These are phyloP conservation scores for Mus minutoides DNA, from an alignment of 2,797 vertebrate genomes.

Conservation along the genomic window DNA sequence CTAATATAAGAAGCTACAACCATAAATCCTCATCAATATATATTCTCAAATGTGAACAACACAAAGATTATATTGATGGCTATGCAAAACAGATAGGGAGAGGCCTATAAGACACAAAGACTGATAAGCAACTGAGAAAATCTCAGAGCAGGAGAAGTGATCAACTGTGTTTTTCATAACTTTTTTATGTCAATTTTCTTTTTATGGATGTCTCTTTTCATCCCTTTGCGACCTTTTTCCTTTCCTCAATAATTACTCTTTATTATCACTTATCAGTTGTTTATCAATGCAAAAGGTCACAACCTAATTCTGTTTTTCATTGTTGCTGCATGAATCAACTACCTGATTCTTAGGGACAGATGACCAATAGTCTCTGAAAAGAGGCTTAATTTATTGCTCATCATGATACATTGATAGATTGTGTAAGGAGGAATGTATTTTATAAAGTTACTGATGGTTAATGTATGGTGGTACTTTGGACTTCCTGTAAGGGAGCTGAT, in stretches of 20 bases:
- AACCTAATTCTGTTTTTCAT: neutral
- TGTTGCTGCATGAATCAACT: neutral
- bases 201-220: neutral
- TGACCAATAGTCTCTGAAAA: neutral
- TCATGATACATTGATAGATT: neutral
- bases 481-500: neutral
- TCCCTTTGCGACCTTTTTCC: neutral
- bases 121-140: neutral
- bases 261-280: neutral
- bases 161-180: neutral
- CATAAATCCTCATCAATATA: neutral
- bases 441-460: neutral
- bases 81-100: neutral
- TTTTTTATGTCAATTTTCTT: neutral
- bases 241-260: neutral
- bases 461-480: neutral
- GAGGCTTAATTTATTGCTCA: neutral
- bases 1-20: neutral
- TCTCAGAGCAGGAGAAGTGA: neutral
- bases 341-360: neutral
- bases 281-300: neutral
- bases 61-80: neutral
- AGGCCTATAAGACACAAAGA: too few relatives aligned
- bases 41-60: neutral
- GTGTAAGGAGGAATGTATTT: neutral